Percentiles rank a stretch among this genome's conserved stretches.
phyloP scores from a whole-genome alignment of 2,797 vertebrate genomes.

The Clarias laeviceps region DNA sequence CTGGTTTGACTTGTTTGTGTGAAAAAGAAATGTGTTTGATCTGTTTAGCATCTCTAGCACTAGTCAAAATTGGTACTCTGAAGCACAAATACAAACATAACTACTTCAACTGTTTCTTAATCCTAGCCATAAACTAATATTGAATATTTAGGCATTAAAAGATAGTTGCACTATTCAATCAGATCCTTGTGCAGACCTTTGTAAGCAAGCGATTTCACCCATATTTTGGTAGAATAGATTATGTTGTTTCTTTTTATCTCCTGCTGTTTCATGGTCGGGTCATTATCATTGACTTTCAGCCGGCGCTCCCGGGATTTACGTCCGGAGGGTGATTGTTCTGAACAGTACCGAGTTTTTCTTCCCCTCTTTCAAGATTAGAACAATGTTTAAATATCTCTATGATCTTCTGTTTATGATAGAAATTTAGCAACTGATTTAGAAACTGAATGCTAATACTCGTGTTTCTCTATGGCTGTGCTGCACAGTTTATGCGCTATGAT shows the following conservation, averaged over 20 bases:
- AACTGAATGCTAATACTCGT: not conserved
- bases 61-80: not conserved
- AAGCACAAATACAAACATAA: not conserved
- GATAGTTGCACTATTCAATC: not conserved
- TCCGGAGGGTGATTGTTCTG: not conserved
- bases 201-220: too few species aligned
- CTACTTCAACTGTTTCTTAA: not conserved
- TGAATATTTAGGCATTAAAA: not conserved
- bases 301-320: not conserved
- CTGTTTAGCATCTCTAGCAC: not conserved
- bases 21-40: not conserved
- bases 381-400: not conserved
- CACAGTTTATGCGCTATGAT: not conserved
- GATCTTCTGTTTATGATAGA: not conserved
- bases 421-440: not conserved
- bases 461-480: not conserved
- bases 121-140: not conserved
- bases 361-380: constrained; percentile 9
- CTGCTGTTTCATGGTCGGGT: not conserved
- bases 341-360: not conserved
- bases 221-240: not conserved
- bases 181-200: not conserved
- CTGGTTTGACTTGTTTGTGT: too few species aligned
- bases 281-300: not conserved
- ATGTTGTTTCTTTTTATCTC: not conserved